Conservation (phyloP, 2,797 vertebrate species). For the Okamejei kenojei region DNA sequence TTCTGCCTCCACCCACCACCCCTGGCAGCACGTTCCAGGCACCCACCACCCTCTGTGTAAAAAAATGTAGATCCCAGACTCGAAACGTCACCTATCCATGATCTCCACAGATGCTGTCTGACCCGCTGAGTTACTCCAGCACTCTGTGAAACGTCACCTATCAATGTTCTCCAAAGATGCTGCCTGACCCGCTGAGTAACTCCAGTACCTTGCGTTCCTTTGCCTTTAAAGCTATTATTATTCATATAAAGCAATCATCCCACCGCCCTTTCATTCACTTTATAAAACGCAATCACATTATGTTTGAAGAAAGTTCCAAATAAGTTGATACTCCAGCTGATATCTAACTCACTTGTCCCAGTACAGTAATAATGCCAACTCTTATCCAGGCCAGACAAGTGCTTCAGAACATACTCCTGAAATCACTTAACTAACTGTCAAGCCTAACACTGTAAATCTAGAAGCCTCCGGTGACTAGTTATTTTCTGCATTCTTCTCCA, state of each 20-base stretch:
- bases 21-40: no score
- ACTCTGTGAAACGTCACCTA: no score
- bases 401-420: slow-evolving; percentile 11
- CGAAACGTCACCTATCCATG: no score
- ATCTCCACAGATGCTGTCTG: no score
- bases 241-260: background rate
- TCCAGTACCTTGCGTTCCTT: no score
- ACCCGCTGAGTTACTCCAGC: no score
- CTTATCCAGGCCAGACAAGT: background rate
- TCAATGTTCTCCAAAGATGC: no score
- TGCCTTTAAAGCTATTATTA: background rate
- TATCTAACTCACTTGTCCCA: background rate
- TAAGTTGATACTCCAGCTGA: background rate
- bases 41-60: no score
- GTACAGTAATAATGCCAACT: background rate
- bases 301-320: background rate
- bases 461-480: slow-evolving; percentile 12
- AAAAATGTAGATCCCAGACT: no score
- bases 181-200: no score
- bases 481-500: background rate
- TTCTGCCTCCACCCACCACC: background rate
- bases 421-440: slow-evolving; percentile 32
- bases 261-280: no score
- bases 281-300: background rate
- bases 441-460: background rate